phyloP scores from a whole-genome alignment of 2,888 invertebrate genomes.

The Silvanus unidentatus region DNA sequence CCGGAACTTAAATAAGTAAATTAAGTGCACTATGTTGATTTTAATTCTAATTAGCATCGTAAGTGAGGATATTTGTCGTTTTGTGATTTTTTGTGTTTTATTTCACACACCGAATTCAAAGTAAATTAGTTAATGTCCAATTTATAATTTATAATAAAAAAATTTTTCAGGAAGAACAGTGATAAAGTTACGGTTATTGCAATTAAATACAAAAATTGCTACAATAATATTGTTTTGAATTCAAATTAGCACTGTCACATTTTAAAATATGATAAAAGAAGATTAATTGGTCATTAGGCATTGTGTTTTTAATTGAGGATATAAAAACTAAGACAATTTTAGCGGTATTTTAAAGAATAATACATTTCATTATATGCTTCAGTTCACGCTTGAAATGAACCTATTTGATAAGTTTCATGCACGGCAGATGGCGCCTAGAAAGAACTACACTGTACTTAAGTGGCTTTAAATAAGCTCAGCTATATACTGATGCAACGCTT shows the following conservation, averaged over 20 bases:
- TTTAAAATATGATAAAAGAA: slow-evolving; percentile 15
- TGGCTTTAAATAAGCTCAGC: not conserved
- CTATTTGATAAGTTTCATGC: slow-evolving; percentile 29
- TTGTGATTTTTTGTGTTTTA: no score
- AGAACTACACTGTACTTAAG: not conserved
- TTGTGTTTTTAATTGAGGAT: slow-evolving; percentile 34
- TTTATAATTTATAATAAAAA: no score
- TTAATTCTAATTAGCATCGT: no score
- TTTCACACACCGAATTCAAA: no score
- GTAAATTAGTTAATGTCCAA: no score
- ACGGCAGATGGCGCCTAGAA: slow-evolving; percentile 27
- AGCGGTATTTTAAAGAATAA: slow-evolving; percentile 39
- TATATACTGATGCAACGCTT: not conserved
- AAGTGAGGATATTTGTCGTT: no score
- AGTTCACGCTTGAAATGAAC: slow-evolving; percentile 34
- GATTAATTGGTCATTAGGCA: slow-evolving; percentile 35
- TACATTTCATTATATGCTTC: slow-evolving; percentile 38
- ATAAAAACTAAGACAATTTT: slow-evolving; percentile 37
- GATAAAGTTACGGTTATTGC: no score
- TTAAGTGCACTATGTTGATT: no score
- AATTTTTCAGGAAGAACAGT: no score
- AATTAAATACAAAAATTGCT: no score
- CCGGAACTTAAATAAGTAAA: no score
- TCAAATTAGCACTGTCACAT: slow-evolving; percentile 4
- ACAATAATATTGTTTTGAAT: not conserved